Evolutionary conservation across 2,888 invertebrate species (phyloP).

Genomic region (Atethmia centrago): DNA sequence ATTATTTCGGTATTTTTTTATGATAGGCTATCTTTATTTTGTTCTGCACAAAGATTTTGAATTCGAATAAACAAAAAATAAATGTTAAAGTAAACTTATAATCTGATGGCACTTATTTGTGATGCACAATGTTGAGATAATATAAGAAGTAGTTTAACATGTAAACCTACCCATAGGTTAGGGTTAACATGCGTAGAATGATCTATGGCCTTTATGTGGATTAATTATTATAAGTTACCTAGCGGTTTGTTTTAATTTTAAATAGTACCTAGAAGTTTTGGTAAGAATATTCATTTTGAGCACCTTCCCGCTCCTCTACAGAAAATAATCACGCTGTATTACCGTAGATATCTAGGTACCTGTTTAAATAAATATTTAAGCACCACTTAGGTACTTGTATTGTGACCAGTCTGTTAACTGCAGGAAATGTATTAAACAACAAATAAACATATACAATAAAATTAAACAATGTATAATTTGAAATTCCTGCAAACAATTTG

Average conservation of each 20-base stretch:
- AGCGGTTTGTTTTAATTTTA: conserved; percentile 5
- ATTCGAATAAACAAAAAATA: conserved; percentile 7
- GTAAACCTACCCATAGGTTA: conserved; percentile 45
- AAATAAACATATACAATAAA: conserved; percentile 52
- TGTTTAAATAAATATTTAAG: conserved; percentile 6
- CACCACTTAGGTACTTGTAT: conserved; percentile 18
- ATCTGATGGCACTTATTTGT: conserved; percentile 73
- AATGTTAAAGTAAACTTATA: conserved; percentile 43
- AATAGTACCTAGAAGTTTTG: conserved; percentile 7
- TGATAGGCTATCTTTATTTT: conserved; percentile 16
- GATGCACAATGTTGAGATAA: conserved; percentile 69
- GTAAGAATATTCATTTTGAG: conserved; percentile 10
- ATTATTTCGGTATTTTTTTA: conserved; percentile 24
- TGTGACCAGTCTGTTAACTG: conserved; percentile 23
- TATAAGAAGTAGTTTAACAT: conserved; percentile 46
- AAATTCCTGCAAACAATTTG: conserved; percentile 49
- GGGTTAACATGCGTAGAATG: conserved; percentile 38
- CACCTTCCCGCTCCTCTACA: neutral
- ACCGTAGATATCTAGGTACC: neutral
- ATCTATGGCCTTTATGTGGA: conserved; percentile 33
- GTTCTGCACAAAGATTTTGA: conserved; percentile 51
- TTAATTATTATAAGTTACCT: conserved; percentile 33
- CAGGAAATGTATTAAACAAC: conserved; percentile 52
- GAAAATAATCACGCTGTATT: conserved; percentile 4
- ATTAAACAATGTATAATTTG: conserved; percentile 57